Evolutionary conservation across 2,797 vertebrate genomes (phyloP).

Genomic region (Scyliorhinus canicula): DNA sequence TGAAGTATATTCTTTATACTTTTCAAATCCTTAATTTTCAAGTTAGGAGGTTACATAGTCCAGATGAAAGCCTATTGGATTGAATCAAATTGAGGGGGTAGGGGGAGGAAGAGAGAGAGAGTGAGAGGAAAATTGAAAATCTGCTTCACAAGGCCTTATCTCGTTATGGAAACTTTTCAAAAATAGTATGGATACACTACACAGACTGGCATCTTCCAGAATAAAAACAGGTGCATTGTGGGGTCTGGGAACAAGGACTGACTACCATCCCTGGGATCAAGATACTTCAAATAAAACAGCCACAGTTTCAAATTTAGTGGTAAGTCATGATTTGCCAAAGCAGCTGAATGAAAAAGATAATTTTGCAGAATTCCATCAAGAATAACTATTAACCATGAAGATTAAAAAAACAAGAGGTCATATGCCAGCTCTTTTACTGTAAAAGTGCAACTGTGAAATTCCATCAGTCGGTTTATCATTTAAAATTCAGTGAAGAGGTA

Average conservation of each 20-base stretch:
- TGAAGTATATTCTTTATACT: background rate
- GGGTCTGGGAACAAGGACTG: background rate
- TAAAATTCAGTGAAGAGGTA: conserved; percentile 35
- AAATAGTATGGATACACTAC: background rate
- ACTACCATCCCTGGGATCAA: too few relatives aligned
- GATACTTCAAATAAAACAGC: background rate
- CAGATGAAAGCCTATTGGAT: background rate
- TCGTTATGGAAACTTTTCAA: background rate
- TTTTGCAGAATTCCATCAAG: background rate
- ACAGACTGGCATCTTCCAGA: background rate
- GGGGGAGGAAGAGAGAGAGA: background rate
- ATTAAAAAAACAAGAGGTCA: conserved; percentile 31
- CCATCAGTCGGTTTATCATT: conserved; percentile 33
- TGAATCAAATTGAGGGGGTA: background rate
- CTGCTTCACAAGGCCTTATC: background rate
- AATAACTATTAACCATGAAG: background rate
- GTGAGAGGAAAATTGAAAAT: background rate
- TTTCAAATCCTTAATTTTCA: background rate
- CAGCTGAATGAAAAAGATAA: background rate
- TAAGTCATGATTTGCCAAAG: background rate
- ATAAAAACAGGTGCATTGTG: background rate
- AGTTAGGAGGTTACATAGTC: background rate
- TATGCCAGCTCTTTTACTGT: conserved; percentile 27
- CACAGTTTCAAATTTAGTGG: background rate
- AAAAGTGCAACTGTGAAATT: conserved; percentile 21